Evolutionary conservation across 1,140 invertebrate genomes (phyloP).

Genomic region (Drosophila aff.): DNA sequence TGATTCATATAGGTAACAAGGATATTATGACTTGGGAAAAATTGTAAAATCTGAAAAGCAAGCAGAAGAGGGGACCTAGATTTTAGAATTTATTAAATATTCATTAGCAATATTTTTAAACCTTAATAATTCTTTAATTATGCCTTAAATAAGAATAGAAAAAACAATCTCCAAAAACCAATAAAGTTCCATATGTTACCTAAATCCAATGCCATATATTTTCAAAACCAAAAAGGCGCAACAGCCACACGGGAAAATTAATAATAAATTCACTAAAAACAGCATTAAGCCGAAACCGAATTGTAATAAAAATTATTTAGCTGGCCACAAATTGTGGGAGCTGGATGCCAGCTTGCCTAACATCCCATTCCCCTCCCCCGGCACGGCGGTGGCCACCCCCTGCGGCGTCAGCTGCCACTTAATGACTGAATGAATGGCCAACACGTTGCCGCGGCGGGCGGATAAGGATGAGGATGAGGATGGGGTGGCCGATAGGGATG

Average conservation of each 20-base stretch:
- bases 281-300: slow-evolving; percentile 58
- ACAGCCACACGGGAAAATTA: slow-evolving; percentile 56
- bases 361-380: neutral
- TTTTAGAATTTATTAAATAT: neutral
- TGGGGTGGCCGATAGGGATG: neutral
- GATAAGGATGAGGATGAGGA: slow-evolving; percentile 4
- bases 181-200: slow-evolving; percentile 9
- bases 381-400: slow-evolving; percentile 39
- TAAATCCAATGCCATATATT: neutral
- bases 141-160: neutral
- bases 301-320: slow-evolving; percentile 81
- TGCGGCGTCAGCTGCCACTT: slow-evolving; percentile 71
- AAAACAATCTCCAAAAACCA: neutral
- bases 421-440: slow-evolving; percentile 79
- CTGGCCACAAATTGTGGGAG: slow-evolving; percentile 69
- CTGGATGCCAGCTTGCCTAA: slow-evolving; percentile 23
- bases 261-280: slow-evolving; percentile 56
- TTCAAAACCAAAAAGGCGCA: neutral
- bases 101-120: neutral
- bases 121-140: neutral
- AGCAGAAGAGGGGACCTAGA: neutral
- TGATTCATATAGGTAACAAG: neutral
- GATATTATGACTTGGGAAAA: neutral
- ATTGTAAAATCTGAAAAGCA: neutral
- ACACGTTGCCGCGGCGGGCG: slow-evolving; percentile 52